These are phyloP conservation scores for Tetraodon nigroviridis DNA, from an alignment of 2,113 vertebrate species.

Conservation along the genomic window DNA sequence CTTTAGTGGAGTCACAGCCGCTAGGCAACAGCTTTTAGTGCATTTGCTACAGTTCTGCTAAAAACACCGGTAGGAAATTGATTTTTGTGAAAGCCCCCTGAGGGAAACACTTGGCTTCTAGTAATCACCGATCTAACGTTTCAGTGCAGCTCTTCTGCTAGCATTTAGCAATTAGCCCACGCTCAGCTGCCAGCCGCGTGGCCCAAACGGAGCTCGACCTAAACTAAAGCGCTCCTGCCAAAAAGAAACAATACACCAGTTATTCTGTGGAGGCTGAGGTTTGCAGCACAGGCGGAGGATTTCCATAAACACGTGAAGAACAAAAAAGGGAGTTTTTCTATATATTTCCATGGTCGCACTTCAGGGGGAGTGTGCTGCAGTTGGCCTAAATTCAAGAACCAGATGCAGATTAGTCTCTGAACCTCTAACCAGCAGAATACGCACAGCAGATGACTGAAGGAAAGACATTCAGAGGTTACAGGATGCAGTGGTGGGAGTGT, in stretches of 20 bases:
- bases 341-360: slow-evolving; percentile 18
- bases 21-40: not conserved
- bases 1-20: too few relatives aligned
- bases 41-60: slow-evolving; percentile 32
- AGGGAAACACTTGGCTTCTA: slow-evolving; percentile 44
- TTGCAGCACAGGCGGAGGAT: slow-evolving; percentile 17
- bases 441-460: slow-evolving; percentile 49
- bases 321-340: slow-evolving; percentile 38
- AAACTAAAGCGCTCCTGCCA: slow-evolving; percentile 1
- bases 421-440: slow-evolving; percentile 50
- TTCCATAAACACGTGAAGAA: slow-evolving; percentile 43
- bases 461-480: slow-evolving; percentile 12
- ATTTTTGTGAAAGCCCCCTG: slow-evolving; percentile 59
- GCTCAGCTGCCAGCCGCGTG: slow-evolving; percentile 14
- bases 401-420: slow-evolving; percentile 30
- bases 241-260: slow-evolving; percentile 3
- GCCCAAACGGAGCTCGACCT: not conserved
- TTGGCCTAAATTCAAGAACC: slow-evolving; percentile 41
- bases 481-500: too few relatives aligned
- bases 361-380: slow-evolving; percentile 28
- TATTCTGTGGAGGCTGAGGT: slow-evolving; percentile 4
- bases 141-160: slow-evolving; percentile 34
- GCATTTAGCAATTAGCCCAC: slow-evolving; percentile 52
- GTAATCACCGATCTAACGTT: slow-evolving; percentile 65
- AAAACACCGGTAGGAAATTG: slow-evolving; percentile 46